These are phyloP conservation scores for Alethe castanea DNA, from an alignment of 2,113 vertebrate species.

Conservation along the genomic window DNA sequence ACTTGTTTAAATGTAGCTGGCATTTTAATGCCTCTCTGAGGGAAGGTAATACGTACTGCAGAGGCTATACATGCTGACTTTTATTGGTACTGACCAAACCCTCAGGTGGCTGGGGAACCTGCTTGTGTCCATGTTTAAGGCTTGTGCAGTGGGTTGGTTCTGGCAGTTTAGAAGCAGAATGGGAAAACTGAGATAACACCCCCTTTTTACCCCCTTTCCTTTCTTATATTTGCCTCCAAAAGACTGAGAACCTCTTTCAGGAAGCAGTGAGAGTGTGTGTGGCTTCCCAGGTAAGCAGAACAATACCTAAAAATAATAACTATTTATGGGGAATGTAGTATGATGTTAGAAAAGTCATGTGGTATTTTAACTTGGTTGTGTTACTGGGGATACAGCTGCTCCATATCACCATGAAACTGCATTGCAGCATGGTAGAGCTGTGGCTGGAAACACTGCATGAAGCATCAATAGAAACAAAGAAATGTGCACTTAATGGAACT, in stretches of 20 bases:
- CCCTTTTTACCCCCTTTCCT: no score
- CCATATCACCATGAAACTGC: background rate
- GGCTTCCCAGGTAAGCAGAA: background rate
- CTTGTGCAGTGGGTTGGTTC: background rate
- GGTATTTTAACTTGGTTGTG: background rate
- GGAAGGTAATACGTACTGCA: conserved; percentile 36
- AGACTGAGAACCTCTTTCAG: background rate
- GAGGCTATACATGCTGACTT: conserved; percentile 43
- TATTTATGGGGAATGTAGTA: background rate
- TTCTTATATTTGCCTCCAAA: background rate
- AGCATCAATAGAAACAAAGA: background rate
- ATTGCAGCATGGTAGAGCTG: background rate
- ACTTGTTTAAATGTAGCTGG: conserved; percentile 64
- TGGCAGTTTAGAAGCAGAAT: background rate
- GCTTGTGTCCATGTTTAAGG: background rate
- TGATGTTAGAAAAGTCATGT: background rate
- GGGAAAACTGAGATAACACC: background rate
- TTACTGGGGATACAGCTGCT: background rate
- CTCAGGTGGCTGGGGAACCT: conserved; percentile 37
- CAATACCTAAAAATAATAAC: background rate
- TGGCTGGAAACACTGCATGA: background rate
- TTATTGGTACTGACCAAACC: conserved; percentile 38
- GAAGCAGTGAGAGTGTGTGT: background rate
- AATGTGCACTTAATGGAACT: background rate
- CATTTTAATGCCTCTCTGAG: conserved; percentile 63